Conservation (phyloP, 2,888 invertebrate species). For the Hipparchia sbordonii region DNA sequence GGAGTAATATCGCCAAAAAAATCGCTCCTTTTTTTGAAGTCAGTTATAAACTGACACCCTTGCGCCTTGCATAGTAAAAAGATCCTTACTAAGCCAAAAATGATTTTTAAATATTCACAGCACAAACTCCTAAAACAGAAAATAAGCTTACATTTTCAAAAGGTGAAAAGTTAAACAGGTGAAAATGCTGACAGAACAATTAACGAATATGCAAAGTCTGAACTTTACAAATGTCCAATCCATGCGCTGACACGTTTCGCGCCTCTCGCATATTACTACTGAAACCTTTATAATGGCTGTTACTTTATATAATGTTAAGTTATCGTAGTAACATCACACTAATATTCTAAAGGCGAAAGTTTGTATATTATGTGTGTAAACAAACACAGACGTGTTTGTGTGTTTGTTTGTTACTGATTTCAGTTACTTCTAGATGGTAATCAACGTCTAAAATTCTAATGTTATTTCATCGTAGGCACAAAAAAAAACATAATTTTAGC, state of each 20-base stretch:
- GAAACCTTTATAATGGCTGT: conserved; percentile 5
- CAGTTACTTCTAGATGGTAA: too few relatives aligned
- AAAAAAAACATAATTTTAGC: too few relatives aligned
- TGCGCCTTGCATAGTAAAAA: neutral
- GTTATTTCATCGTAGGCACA: too few relatives aligned
- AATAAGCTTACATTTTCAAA: neutral
- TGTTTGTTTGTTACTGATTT: too few relatives aligned
- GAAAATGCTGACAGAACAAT: conserved; percentile 25
- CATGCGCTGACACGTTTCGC: conserved; percentile 17
- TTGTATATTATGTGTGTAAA: too few relatives aligned
- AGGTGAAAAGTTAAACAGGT: conserved; percentile 8
- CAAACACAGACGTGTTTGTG: too few relatives aligned
- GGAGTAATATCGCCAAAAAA: too few relatives aligned
- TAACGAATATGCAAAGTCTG: conserved; percentile 12
- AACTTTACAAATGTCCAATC: conserved; percentile 11
- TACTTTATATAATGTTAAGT: neutral
- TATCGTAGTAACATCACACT: too few relatives aligned
- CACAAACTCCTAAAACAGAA: neutral
- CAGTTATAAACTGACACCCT: too few relatives aligned
- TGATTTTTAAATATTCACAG: neutral
- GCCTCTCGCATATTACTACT: neutral
- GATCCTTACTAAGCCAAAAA: neutral
- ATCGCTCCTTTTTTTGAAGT: too few relatives aligned
- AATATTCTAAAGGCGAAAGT: too few relatives aligned
- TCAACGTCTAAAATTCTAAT: too few relatives aligned